Percentiles rank a stretch among this genome's conserved stretches.
These are phyloP conservation scores for Conus ventricosus DNA, from an alignment of 1,140 invertebrate species.

Conservation along the genomic window DNA sequence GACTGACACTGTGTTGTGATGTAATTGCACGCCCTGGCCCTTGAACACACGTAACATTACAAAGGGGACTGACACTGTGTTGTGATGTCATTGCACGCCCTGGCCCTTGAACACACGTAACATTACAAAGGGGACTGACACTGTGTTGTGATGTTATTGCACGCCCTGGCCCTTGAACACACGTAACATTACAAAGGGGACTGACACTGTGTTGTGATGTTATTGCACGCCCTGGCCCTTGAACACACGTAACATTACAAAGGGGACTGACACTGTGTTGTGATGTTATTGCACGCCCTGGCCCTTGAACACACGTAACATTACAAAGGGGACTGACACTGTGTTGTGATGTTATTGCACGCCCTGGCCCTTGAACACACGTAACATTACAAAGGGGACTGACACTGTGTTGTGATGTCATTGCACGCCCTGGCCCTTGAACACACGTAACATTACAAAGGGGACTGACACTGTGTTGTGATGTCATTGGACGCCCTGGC, in stretches of 20 bases:
- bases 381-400: not conserved
- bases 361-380: slow-evolving; percentile 18
- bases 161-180: slow-evolving; percentile 18
- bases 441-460: not conserved
- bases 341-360: slow-evolving; percentile 11
- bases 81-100: slow-evolving; percentile 23
- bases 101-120: not conserved
- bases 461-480: too few species aligned
- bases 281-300: slow-evolving; percentile 27
- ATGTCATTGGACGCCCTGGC: slow-evolving; percentile 22
- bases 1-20: too few species aligned
- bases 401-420: too few species aligned
- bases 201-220: too few species aligned
- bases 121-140: not conserved
- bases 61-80: too few species aligned
- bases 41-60: not conserved
- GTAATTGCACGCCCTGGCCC: slow-evolving; percentile 35
- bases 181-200: not conserved
- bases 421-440: slow-evolving; percentile 29
- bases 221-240: slow-evolving; percentile 31
- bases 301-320: not conserved
- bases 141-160: slow-evolving; percentile 9
- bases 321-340: not conserved
- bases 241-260: not conserved
- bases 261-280: too few species aligned